Base-by-base conservation (phyloP, 2,797 vertebrate species). In the Falco berigora region DNA sequence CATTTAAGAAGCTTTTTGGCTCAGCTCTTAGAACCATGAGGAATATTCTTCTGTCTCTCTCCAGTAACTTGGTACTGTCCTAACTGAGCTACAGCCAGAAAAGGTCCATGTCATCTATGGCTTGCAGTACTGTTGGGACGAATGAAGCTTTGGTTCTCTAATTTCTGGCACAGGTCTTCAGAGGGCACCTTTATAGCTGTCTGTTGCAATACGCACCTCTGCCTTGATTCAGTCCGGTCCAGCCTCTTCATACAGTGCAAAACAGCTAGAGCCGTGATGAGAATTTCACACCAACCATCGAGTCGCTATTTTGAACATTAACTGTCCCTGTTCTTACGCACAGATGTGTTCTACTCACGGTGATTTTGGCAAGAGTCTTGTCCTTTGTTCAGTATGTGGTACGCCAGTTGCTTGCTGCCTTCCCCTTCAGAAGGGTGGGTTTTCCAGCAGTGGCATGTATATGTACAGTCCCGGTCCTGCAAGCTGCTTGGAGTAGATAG, bases 1-100 rank as follows among this genome's bases (percentile, higher is more conserved):
- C 42, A 64, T 82, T 93, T 94, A 23, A 75, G 86, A 53, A 78
- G 18, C 19, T 82, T 88, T 85, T 16, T 21, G 62, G 30, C 52
- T 72, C 23, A 92, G 36, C 42, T 74, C 22, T 66, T 47, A 14
- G 38, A 75, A 62, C 32, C 6, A 9, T 10, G 32, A 72, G 28
- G 28, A 77, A 25, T 62, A 62, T 61, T 77, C n/a, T 61, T 22
- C 38, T 32, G 4, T 38, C 3, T 40, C 53, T 79, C 42, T 67
- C 28, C 56, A 22, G 42, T 53, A 55, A 36, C 25, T 77, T 4
- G 1, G 16, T 66, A 42, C n/a, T 50, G 32, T 44, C 67, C 24
- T 62, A 25, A 42, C 62, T 42, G 61, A 90, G 53, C 69, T 72
- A 3, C 34, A 78, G 42, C 21, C 42, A 3, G 0, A 20, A 21